These are phyloP conservation scores for Drosophila persimilis DNA, from an alignment of 1,140 invertebrate genomes.

Conservation along the genomic window DNA sequence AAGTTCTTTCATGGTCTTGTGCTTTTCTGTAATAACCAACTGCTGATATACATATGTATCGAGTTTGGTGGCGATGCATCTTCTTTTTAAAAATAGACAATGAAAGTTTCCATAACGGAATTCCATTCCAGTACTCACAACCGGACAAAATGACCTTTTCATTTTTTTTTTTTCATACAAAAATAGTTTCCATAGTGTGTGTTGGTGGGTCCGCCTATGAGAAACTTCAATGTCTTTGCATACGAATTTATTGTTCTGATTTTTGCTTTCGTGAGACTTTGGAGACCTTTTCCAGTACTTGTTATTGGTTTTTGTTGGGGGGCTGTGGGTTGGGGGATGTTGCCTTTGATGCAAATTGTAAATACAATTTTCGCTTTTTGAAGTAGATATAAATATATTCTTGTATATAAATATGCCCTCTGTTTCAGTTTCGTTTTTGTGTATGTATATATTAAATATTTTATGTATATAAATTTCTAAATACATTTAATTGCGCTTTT, in stretches of 20 bases:
- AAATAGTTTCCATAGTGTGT: too few relatives aligned
- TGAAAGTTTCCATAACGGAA: too few relatives aligned
- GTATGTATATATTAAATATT: conserved; percentile 47
- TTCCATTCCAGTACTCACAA: too few relatives aligned
- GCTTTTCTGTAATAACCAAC: conserved; percentile 2
- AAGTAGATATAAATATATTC: conserved; percentile 62
- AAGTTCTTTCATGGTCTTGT: not conserved
- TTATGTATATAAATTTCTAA: conserved; percentile 70
- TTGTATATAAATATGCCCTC: conserved; percentile 69
- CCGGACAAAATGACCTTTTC: too few relatives aligned
- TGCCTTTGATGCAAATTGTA: conserved; percentile 51
- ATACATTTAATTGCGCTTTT: conserved; percentile 79
- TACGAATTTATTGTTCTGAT: conserved; percentile 7
- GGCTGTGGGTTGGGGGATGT: conserved; percentile 12
- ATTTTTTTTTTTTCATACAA: too few relatives aligned
- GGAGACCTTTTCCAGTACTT: conserved; percentile 4
- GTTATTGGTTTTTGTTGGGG: conserved; percentile 16
- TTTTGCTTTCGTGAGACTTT: not conserved
- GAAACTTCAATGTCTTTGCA: not conserved
- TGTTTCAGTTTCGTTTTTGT: conserved; percentile 49
- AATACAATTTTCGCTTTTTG: conserved; percentile 62
- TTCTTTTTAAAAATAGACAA: too few relatives aligned
- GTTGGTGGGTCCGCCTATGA: too few relatives aligned
- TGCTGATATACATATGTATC: not conserved
- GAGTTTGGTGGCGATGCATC: too few relatives aligned